Conservation (phyloP, 2,797 vertebrate species). For the Neosalanx taihuensis region DNA sequence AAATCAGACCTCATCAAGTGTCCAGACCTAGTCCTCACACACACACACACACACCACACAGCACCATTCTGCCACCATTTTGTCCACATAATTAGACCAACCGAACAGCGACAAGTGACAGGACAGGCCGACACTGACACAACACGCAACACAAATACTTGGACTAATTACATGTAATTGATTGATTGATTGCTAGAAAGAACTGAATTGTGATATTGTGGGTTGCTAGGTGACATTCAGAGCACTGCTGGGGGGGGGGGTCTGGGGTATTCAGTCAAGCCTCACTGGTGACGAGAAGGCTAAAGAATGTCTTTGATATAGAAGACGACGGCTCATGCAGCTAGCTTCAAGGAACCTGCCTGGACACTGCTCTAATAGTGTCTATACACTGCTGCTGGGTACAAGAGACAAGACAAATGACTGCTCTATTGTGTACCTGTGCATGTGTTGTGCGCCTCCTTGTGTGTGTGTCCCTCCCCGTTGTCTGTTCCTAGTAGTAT, state of each 20-base stretch:
- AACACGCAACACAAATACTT: too few species aligned
- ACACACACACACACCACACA: neutral
- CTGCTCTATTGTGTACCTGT: slow-evolving; percentile 23
- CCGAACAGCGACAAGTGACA: neutral
- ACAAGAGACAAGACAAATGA: slow-evolving; percentile 36
- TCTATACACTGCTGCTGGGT: slow-evolving; percentile 13
- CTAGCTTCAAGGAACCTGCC: slow-evolving; percentile 8
- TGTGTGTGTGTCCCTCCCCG: slow-evolving; percentile 2
- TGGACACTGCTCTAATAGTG: neutral
- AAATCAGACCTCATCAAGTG: neutral
- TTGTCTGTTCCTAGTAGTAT: slow-evolving; percentile 26
- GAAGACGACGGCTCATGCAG: slow-evolving; percentile 43
- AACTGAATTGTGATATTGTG: slow-evolving; percentile 41
- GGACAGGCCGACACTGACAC: neutral
- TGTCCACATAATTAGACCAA: neutral
- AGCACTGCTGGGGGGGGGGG: neutral
- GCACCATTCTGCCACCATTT: neutral
- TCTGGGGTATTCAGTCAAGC: too few species aligned
- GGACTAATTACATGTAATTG: neutral
- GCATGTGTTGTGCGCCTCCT: too few species aligned
- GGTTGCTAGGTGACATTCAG: slow-evolving; percentile 59
- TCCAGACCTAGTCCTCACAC: neutral
- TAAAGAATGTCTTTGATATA: slow-evolving; percentile 61
- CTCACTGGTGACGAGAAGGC: slow-evolving; percentile 35
- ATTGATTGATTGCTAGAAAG: slow-evolving; percentile 3